Evolutionary conservation across 2,888 invertebrate species (phyloP), one percentile per base, ranked within the genome.

Genomic region (Volucella bombylans): DNA sequence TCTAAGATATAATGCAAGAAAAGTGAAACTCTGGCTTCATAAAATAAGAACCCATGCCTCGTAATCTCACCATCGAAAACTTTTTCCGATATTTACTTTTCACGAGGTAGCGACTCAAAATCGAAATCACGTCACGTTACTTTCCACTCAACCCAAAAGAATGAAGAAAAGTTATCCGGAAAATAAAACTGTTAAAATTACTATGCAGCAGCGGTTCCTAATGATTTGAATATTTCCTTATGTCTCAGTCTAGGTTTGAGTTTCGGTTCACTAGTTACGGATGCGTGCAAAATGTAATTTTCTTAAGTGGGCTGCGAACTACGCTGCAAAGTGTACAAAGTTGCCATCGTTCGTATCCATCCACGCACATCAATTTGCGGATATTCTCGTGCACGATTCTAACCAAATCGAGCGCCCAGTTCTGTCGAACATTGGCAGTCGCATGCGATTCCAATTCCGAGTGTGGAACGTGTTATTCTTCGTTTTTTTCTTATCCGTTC

Each of bases 311-410:
- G 12, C 50, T 59, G 49, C 10, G n/a, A 6, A 23, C n/a, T 8
- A 31, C 31, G 1, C 6, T 31, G 31, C 31, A 31, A 6, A 31
- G 6, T 8, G n/a, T 43, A 67, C 65, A 74, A 57, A 54, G 23
- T 49, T 43, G 18, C 50, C 64, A 52, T 31, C 31, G 31, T 31
- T 57, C 41, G 50, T 45, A 39, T 39, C 43, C 52, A 68, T 71
- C 64, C 69, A 85, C 81, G 85, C 76, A 71, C 81, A 81, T 85
- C 85, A 81, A 85, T 77, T 85, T 85, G 85, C 85, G 76, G 81
- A 85, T 85, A 77, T 85, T 85, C 76, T 57, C 52, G 64, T 23
- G 61, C 85, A 85, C 85, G 85, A 85, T 72, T 85, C 47, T 50
- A 23, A 14, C 81, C 85, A 85, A 85, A 81, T 85, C 72, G 76